A percentile compares a stretch with the other conserved stretches of the same genome.
Conservation (phyloP, 2,797 vertebrate species). For the Sciaenops ocellatus region DNA sequence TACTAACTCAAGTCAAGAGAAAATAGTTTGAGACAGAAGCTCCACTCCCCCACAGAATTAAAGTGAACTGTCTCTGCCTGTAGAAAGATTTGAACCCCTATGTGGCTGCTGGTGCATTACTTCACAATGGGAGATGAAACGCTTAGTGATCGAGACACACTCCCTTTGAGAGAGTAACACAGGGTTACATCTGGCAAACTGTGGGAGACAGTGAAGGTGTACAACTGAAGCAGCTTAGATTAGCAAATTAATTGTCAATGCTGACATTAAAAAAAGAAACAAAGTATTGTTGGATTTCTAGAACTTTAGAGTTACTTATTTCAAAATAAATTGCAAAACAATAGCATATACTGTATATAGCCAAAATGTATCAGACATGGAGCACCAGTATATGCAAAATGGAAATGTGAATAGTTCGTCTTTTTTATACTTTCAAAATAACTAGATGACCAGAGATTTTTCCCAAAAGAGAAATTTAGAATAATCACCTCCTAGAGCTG, state of each 20-base stretch:
- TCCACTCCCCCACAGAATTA: background rate
- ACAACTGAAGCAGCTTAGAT: constrained; percentile 32
- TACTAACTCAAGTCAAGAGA: constrained; percentile 15
- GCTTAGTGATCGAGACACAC: constrained; percentile 36
- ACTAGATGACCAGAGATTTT: background rate
- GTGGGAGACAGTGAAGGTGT: constrained; percentile 32
- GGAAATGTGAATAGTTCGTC: background rate
- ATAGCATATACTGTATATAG: background rate
- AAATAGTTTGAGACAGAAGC: constrained; percentile 16
- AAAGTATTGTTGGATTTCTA: background rate
- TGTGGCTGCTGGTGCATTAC: constrained; percentile 32
- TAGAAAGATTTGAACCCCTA: constrained; percentile 41
- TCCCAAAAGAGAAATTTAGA: no score
- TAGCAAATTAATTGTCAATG: constrained; percentile 25
- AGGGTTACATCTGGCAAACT: constrained; percentile 64
- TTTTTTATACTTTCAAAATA: background rate
- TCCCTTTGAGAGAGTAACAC: constrained; percentile 43
- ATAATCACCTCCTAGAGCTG: background rate
- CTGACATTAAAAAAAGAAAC: background rate
- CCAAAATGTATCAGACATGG: background rate
- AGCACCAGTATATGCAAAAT: background rate
- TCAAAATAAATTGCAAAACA: background rate
- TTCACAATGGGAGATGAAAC: constrained; percentile 56
- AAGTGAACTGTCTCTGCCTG: constrained; percentile 28
- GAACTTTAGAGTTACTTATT: background rate